Evolutionary conservation across 2,797 vertebrate species (phyloP), one percentile per base, ranked within the genome.

Genomic region (Parauchenoglanis punctatus): DNA sequence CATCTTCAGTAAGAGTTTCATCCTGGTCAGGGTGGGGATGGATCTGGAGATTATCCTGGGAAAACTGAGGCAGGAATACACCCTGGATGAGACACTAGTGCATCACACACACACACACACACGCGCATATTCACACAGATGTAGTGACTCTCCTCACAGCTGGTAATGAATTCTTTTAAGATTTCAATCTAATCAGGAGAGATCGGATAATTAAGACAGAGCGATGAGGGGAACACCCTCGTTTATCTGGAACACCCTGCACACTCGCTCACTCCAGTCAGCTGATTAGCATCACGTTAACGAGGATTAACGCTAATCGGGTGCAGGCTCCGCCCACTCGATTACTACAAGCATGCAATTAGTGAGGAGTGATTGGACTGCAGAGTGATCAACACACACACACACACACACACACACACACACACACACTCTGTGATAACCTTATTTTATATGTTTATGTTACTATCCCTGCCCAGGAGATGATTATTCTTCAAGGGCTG

Each of bases 171-270:
- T 94, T 92, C 72, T 93, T 94, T 93, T 93, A 94, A 93, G 92
- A 95, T 95, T 94, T 58, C 93, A 93, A 92, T 94, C 94, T 93
- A 94, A 94, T 94, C 92, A 92, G 90, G 90, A 92, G 93, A 94
- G 94, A 95, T 93, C 91, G 89, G 93, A 95, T 95, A 94, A 96
- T 96, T 95, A 95, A 95, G 93, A 91, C 90, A 91, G 89, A 90
- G 92, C 91, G 91, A 93, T 94, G 90, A 91, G 91, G 87, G 92
- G 54, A 78, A 78, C 75, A 56, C 76, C 75, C 85, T 76, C 11
- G 10, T 52, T 75, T 75, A 75, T 75, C 72, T 75, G 87, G 87
- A 83, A 91, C 61, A 52, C 81, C 89, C 84, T 73, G 40, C 73
- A 68, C 88, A 87, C 87, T 87, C 88, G 85, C 94, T 93, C 92